Conservation (phyloP, 2,888 invertebrate species). For the Chromoteleia sp. region DNA sequence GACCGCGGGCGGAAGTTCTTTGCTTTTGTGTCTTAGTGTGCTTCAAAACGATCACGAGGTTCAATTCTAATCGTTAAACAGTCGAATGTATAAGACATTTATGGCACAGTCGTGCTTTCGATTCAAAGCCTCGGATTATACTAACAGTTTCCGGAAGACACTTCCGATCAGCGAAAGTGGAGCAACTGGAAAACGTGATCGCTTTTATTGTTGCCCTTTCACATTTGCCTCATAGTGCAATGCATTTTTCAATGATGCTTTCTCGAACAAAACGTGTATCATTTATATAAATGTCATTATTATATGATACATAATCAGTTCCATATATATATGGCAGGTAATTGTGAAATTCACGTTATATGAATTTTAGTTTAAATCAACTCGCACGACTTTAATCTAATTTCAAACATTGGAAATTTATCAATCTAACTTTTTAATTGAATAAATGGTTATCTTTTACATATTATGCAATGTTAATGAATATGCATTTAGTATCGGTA, state of each 20-base stretch:
- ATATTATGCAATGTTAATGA: conserved; percentile 61
- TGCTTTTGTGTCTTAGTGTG: conserved; percentile 50
- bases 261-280: conserved; percentile 44
- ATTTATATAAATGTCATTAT: conserved; percentile 53
- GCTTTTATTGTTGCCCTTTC: conserved; percentile 62
- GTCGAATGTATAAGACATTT: conserved; percentile 55
- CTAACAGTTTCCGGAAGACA: conserved; percentile 66
- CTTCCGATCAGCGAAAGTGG: conserved; percentile 66
- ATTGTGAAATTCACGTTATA: conserved; percentile 19
- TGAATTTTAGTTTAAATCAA: conserved; percentile 14
- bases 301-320: background rate
- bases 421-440: conserved; percentile 66
- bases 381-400: conserved; percentile 16
- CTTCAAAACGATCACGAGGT: conserved; percentile 56
- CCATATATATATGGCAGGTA: background rate
- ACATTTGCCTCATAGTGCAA: conserved; percentile 49
- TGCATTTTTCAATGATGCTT: conserved; percentile 49
- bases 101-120: conserved; percentile 65
- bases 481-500: conserved; percentile 67
- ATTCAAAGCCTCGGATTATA: conserved; percentile 65
- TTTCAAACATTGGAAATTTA: conserved; percentile 45
- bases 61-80: conserved; percentile 51
- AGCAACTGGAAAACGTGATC: conserved; percentile 63
- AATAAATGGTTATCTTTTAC: conserved; percentile 59
- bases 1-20: conserved; percentile 58